Evolutionary conservation across 2,113 vertebrate species (phyloP).

Genomic region (Probosciger aterrimus): DNA sequence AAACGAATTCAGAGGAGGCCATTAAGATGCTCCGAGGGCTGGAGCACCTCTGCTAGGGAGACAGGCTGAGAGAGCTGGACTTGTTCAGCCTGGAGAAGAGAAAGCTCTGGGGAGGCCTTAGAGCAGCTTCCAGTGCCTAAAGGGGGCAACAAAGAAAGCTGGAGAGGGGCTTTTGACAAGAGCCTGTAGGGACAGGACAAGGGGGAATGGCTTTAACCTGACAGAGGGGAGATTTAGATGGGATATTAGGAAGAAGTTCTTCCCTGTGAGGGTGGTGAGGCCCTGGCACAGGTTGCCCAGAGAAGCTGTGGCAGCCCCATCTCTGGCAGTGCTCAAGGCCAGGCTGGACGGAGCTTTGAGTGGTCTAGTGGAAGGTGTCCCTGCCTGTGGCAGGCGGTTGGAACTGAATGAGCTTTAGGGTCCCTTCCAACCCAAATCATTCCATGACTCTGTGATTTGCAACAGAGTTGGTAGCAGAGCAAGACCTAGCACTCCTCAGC

Average conservation of each 20-base stretch:
- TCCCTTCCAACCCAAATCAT: not conserved
- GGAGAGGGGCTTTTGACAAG: not conserved
- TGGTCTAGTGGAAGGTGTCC: not conserved
- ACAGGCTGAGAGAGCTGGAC: not conserved
- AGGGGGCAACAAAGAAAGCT: not conserved
- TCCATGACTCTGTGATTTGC: not conserved
- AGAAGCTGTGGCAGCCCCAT: not conserved
- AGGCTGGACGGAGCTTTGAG: not conserved
- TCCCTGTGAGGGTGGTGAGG: not conserved
- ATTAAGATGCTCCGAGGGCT: not conserved
- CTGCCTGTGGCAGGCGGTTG: not conserved
- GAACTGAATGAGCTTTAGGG: not conserved
- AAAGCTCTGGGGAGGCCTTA: not conserved
- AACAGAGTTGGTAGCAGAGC: not conserved
- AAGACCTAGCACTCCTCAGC: rapidly evolving
- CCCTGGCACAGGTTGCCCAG: not conserved
- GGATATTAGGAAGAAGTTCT: not conserved
- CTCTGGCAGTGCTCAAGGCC: not conserved
- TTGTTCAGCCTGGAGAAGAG: not conserved
- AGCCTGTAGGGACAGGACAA: not conserved
- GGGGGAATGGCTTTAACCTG: not conserved
- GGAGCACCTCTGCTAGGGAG: not conserved
- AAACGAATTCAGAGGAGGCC: not conserved
- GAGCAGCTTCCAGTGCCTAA: not conserved
- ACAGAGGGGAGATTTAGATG: not conserved